Evolutionary conservation across 1,140 invertebrate species (phyloP).

Genomic region (Oedothorax gibbosus): DNA sequence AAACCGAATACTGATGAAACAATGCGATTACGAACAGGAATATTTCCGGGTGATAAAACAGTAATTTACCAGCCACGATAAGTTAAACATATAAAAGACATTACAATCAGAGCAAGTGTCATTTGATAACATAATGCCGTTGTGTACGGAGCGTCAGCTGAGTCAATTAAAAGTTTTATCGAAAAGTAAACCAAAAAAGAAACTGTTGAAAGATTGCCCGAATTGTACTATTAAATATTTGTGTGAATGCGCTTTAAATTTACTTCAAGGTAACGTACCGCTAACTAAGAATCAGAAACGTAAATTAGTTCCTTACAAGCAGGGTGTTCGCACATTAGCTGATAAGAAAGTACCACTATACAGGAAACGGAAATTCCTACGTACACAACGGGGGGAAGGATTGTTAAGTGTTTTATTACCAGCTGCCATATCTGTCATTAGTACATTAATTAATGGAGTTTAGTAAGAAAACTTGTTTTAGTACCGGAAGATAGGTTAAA

Average conservation of each 20-base stretch:
- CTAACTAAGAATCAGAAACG: background rate
- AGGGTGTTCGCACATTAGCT: constrained; percentile 4
- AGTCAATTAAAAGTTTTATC: background rate
- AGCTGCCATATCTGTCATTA: background rate
- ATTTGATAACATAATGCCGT: background rate
- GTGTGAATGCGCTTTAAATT: constrained; percentile 43
- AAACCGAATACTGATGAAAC: constrained; percentile 7
- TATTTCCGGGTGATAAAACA: constrained; percentile 4
- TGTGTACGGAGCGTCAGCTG: background rate
- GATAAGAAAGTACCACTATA: background rate
- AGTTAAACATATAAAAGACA: background rate
- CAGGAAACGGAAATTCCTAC: background rate
- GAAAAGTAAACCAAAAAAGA: background rate
- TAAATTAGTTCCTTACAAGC: constrained; percentile 1
- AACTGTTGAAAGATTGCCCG: constrained; percentile 6
- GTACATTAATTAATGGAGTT: constrained; percentile 16
- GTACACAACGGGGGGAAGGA: constrained; percentile 12
- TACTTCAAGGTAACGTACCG: constrained; percentile 25
- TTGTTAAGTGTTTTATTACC: constrained; percentile 10
- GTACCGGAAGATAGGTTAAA: background rate
- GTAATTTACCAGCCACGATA: constrained; percentile 10
- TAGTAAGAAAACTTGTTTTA: constrained; percentile 13
- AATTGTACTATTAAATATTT: constrained; percentile 27
- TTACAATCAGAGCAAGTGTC: background rate
- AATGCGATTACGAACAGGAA: background rate